Evolutionary conservation across 2,113 vertebrate species (phyloP).

Genomic region (Calypte anna): DNA sequence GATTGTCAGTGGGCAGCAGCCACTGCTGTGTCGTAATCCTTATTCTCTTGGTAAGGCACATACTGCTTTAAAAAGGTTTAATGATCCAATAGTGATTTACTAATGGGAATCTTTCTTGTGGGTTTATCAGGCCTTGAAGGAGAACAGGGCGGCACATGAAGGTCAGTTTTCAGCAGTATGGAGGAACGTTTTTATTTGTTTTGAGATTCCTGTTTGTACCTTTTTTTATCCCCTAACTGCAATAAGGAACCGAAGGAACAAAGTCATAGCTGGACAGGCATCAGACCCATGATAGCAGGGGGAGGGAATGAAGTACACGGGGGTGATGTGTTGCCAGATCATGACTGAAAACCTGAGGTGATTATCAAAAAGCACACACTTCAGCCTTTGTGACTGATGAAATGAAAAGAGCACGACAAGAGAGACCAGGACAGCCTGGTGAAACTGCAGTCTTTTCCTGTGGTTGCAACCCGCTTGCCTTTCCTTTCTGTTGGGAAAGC

Average conservation of each 20-base stretch:
- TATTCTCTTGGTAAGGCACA: conserved; percentile 78
- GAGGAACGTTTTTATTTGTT: background rate
- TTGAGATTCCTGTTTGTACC: background rate
- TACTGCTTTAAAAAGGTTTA: conserved; percentile 75
- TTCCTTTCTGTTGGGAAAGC: background rate
- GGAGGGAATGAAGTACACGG: background rate
- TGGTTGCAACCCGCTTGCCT: background rate
- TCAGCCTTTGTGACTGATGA: rapidly evolving
- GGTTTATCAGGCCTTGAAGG: conserved; percentile 24
- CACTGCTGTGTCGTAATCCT: conserved; percentile 76
- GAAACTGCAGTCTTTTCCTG: background rate
- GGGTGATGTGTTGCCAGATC: background rate
- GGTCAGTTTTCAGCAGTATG: conserved; percentile 39
- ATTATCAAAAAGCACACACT: background rate
- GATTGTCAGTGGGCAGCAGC: conserved; percentile 75
- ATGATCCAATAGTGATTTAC: conserved; percentile 78
- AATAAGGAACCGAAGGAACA: background rate
- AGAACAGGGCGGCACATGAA: conserved; percentile 2
- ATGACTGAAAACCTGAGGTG: background rate
- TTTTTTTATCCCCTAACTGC: background rate
- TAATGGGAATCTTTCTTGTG: conserved; percentile 72
- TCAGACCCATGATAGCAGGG: rapidly evolving
- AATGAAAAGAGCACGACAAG: background rate
- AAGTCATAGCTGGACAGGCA: background rate
- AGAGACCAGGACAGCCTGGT: background rate